These are phyloP conservation scores for Polypterus senegalus DNA, from an alignment of 2,113 vertebrate species.

Conservation along the genomic window DNA sequence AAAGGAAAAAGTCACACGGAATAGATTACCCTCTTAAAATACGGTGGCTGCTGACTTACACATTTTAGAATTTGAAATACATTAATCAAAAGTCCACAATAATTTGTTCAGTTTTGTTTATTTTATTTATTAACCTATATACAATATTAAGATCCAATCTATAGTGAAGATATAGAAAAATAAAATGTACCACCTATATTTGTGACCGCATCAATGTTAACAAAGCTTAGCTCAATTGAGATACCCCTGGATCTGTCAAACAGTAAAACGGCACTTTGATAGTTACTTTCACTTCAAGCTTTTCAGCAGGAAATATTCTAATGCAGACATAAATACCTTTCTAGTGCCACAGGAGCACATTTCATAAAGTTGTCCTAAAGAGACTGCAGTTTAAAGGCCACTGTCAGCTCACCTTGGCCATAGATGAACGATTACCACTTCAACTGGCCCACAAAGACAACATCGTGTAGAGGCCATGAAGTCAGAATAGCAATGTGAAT, in stretches of 20 bases:
- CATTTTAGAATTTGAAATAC: too few species aligned
- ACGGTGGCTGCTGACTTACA: too few species aligned
- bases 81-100: too few species aligned
- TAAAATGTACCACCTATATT: conserved; percentile 5
- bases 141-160: conserved; percentile 2
- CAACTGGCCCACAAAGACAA: not conserved
- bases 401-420: not conserved
- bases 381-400: not conserved
- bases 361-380: not conserved
- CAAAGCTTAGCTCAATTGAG: conserved; percentile 2
- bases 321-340: too few species aligned
- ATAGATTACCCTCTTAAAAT: too few species aligned
- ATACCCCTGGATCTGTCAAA: not conserved
- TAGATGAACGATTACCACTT: not conserved
- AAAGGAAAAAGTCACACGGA: too few species aligned
- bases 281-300: not conserved
- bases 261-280: conserved; percentile 1
- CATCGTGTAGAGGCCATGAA: not conserved
- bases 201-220: not conserved
- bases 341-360: too few species aligned
- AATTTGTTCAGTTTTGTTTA: not conserved
- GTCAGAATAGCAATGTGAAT: not conserved
- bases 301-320: not conserved
- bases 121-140: not conserved
- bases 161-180: conserved; percentile 3